Conservation (phyloP, 2,797 vertebrate species). For the Naso thynnoides region DNA sequence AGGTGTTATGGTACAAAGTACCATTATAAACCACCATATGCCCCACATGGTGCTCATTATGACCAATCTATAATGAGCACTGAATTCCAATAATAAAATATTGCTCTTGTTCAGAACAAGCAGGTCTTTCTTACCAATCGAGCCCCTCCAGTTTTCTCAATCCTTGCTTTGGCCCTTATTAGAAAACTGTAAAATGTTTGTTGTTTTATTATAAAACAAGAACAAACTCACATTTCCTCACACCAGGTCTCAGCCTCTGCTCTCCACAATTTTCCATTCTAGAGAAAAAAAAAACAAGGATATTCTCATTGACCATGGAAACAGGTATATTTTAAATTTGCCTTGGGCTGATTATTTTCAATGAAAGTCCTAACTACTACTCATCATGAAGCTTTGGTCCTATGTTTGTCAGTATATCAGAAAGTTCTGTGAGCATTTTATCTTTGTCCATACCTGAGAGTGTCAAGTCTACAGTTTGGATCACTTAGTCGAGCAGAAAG, state of each 20-base stretch:
- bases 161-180: no score
- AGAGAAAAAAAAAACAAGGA: background rate
- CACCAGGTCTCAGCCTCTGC: background rate
- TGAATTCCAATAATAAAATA: no score
- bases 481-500: conserved; percentile 10
- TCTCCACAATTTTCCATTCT: conserved; percentile 22
- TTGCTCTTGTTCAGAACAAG: no score
- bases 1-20: no score
- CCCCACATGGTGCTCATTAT: no score
- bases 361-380: background rate
- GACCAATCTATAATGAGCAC: no score
- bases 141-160: no score
- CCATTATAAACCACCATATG: no score
- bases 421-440: background rate
- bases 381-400: background rate
- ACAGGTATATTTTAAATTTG: background rate
- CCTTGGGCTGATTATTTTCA: background rate
- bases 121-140: no score
- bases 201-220: background rate
- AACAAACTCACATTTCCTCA: conserved; percentile 35
- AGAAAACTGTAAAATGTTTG: no score
- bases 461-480: background rate
- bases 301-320: background rate
- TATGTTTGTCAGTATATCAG: background rate
- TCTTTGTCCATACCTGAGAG: conserved; percentile 15